phyloP scores from a whole-genome alignment of 37 sponge, comb jelly and placozoan genomes.

The Cliona cf. orientalis region DNA sequence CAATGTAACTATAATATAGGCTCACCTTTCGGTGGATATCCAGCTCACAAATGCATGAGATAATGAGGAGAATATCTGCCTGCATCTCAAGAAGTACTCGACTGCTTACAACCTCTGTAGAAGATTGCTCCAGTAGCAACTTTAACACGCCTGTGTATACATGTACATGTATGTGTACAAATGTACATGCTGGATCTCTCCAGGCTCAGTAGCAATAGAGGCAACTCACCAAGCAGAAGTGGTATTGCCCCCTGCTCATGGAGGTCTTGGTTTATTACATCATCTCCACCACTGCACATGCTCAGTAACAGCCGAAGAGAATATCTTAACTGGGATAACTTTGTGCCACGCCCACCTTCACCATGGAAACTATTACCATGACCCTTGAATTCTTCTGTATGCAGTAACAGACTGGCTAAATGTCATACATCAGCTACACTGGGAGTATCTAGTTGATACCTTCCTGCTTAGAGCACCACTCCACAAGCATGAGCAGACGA shows the following conservation, averaged over 20 bases:
- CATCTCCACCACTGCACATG: conserved; percentile 76
- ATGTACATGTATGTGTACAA: too few relatives aligned
- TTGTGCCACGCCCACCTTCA: conserved; percentile 80
- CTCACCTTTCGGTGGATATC: conserved; percentile 54
- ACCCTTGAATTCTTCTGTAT: conserved; percentile 72
- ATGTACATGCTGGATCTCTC: too few relatives aligned
- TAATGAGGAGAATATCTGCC: conserved; percentile 76
- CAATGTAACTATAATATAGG: background rate
- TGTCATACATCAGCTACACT: background rate
- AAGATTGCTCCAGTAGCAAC: background rate
- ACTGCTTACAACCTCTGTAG: background rate
- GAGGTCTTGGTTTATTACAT: conserved; percentile 78
- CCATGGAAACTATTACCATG: conserved; percentile 95
- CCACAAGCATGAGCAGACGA: conserved; percentile 88
- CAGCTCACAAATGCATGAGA: conserved; percentile 60
- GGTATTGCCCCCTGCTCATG: conserved; percentile 94
- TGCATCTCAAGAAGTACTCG: conserved; percentile 78
- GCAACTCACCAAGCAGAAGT: conserved; percentile 67
- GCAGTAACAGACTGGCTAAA: background rate
- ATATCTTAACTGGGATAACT: conserved; percentile 83
- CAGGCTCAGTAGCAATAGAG: background rate
- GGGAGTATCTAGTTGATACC: conserved; percentile 10
- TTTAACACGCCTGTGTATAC: too few relatives aligned
- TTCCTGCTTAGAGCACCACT: conserved; percentile 84
- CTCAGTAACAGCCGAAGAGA: conserved; percentile 85